Percentiles rank a stretch among this genome's conserved stretches.
Evolutionary conservation across 2,113 vertebrate genomes (phyloP).

Genomic region (Nothocercus nigrocapillus): DNA sequence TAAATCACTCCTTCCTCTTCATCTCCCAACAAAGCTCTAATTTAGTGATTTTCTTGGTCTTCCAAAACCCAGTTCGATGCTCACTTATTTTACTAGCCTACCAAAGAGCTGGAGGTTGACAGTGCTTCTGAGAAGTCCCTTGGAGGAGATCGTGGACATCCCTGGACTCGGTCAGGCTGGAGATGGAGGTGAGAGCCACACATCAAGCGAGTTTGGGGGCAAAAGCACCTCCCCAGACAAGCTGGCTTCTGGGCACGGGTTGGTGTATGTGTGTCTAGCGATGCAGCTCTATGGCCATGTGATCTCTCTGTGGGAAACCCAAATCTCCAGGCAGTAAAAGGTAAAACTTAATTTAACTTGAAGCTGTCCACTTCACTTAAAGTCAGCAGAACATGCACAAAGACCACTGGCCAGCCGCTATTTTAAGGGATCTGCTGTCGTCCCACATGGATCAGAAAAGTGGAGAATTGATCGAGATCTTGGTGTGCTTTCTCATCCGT

Average conservation of each 20-base stretch:
- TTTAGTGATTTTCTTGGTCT: not conserved
- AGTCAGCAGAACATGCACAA: rapidly evolving
- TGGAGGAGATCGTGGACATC: not conserved
- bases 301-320: not conserved
- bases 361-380: not conserved
- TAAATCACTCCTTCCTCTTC: not conserved
- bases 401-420: rapidly evolving
- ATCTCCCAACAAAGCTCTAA: not conserved
- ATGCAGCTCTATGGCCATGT: not conserved
- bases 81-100: not conserved
- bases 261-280: rapidly evolving
- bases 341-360: not conserved
- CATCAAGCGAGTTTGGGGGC: not conserved
- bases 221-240: not conserved
- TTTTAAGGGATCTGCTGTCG: not conserved
- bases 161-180: not conserved
- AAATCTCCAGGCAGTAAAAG: not conserved
- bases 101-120: not conserved
- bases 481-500: not conserved
- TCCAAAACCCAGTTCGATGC: not conserved
- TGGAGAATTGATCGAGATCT: too few relatives aligned
- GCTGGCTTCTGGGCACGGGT: not conserved
- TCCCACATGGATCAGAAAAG: too few relatives aligned
- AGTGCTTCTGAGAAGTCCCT: not conserved
- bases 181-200: not conserved